Percentiles rank a stretch among this genome's conserved stretches.
phyloP scores from a whole-genome alignment of 2,888 invertebrate species.

The Elegia similella region DNA sequence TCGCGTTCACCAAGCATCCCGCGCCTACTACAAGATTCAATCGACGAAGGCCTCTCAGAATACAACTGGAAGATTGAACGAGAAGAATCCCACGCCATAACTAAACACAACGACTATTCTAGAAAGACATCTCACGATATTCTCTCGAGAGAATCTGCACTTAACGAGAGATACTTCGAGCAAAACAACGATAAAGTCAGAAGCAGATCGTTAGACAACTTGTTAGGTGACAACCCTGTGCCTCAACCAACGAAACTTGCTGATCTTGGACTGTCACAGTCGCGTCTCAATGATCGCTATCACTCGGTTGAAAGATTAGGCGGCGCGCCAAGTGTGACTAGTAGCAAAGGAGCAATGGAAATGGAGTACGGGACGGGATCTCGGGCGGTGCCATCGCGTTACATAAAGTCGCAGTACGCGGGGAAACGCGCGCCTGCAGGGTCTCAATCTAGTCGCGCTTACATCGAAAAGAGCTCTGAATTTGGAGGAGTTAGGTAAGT shows the following conservation, averaged over 20 bases:
- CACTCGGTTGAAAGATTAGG: constrained; percentile 90
- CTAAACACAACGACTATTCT: constrained; percentile 55
- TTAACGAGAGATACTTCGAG: constrained; percentile 95
- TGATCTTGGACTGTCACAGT: constrained; percentile 90
- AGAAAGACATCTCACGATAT: constrained; percentile 89
- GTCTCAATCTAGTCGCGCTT: constrained; percentile 92
- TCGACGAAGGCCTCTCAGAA: constrained; percentile 66
- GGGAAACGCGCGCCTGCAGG: constrained; percentile 91
- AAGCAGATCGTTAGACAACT: constrained; percentile 90
- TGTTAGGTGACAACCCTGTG: constrained; percentile 86
- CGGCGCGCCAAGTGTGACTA: constrained; percentile 82
- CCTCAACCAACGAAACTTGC: constrained; percentile 84
- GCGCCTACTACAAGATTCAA: constrained; percentile 68
- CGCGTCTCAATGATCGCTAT: constrained; percentile 93
- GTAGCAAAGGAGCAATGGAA: constrained; percentile 83
- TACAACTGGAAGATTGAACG: constrained; percentile 73
- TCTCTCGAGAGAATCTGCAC: constrained; percentile 89
- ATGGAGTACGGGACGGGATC: constrained; percentile 86
- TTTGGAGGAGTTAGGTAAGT: constrained; percentile 83
- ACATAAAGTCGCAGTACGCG: constrained; percentile 92
- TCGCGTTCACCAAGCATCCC: constrained; percentile 74
- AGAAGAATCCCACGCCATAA: constrained; percentile 46
- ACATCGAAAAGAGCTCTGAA: constrained; percentile 90
- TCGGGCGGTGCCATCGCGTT: constrained; percentile 83
- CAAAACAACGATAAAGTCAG: constrained; percentile 86